Base-by-base conservation (phyloP, 2,113 vertebrate genomes). In the Engraulis encrasicolus region DNA sequence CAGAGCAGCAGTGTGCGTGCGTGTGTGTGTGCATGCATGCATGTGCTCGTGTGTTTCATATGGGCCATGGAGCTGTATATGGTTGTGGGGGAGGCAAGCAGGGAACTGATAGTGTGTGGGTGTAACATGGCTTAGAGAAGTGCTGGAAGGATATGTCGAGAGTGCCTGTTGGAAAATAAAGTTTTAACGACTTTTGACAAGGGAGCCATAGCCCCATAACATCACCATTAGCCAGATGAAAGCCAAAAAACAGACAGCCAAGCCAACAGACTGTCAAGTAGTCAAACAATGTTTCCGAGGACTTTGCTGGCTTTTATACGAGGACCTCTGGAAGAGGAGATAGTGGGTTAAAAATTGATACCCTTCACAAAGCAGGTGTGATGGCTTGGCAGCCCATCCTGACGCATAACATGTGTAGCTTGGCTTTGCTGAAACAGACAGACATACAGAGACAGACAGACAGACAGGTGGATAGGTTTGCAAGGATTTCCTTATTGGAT, bases 331-430 rank as follows among this genome's bases (percentile, higher is more conserved):
- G 49, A 38, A 17, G 66, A 48, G 81, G 17, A 3, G 61, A 20
- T 78, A 40, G 18, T 74, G 11, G 40, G 80, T 82, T 82, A 84
- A 86, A 81, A 78, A 79, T 52, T 71, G 34, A 61, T 81, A 49
- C 54, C 78, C 66, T 74, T 78, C 81, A 79, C 11, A 84, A 81
- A 86, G 48, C 50, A 66, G 82, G 82, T 58, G 79, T 83, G 78
- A 50, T 2, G 12, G 79, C 52, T 80, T 71, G 31, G 23, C 38
- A 31, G 18, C 37, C 54, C 23, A 78, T 58, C n/a, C 61, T 18
- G 20, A 83, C n/a, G n/a, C n/a, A n/a, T n/a, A n/a, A n/a, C 34
- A 34, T 45, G 45, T 58, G 23, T 74, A 14, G 7, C 23, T 11
- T 66, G 58, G n/a, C 11, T 74, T 36, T 74, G 66, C 4, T 4